Base-by-base conservation (phyloP, 2,888 invertebrate species). In the Athalia circularis region DNA sequence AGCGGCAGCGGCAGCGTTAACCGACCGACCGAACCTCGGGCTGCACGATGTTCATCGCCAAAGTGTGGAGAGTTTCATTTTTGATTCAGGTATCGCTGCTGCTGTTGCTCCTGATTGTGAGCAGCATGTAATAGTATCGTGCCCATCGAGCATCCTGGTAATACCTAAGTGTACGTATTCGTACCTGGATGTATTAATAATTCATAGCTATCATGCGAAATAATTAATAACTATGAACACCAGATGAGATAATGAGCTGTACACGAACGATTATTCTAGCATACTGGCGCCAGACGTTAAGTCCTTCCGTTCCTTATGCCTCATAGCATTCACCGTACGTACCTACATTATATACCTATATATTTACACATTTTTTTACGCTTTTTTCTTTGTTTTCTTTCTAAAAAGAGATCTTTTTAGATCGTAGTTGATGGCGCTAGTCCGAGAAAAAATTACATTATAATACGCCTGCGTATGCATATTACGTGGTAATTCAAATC, bases 191-290 rank as follows among this genome's bases (percentile, higher is more conserved):
- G 52, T 74, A 78, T 78, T 78, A 78, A 74, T 78, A 70, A 78
- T 78, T 78, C 65, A 72, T 78, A 54, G 8, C 78, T 65, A 78
- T 78, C 78, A 54, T 74, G 72, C 72, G 9, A 61, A 74, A 74
- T 74, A 78, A 78, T 78, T 72, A 78, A 74, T 78, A 78, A 72
- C 78, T 61, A 15, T 50, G 50, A 47, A 9, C 72, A 52, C 52
- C n/a, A 70, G 72, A 78, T 78, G 72, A 47, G 54, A 70, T 65
- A 78, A 74, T 57, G 72, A 78, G 62, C 29, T 29, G 29, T 74
- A 74, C 78, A 74, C 29, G 78, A 65, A 57, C 64, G 62, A 78
- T 74, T 74, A 72, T 29, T 62, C 9, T 47, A 29, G 57, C 9
- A 43, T 15, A 13, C 15, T 75, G 75, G 75, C 75, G 75, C 75